Conservation (phyloP, 37 sponge, comb jelly and placozoan genomes). For the Cliona cf. orientalis region DNA sequence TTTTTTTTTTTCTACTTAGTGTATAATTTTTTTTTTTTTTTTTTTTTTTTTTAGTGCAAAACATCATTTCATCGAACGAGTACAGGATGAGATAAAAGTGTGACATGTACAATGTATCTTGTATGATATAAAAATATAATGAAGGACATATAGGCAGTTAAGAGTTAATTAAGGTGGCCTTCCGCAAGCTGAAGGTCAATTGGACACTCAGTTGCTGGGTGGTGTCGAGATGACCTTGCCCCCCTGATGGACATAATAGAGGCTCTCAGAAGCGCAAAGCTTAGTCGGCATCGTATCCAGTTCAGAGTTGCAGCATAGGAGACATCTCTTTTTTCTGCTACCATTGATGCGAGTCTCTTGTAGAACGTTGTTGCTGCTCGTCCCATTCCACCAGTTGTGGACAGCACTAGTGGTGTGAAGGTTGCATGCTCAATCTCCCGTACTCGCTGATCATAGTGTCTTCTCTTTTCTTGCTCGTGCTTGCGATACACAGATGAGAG, state of each 20-base stretch:
- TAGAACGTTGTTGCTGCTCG: conserved; percentile 38
- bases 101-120: too few relatives aligned
- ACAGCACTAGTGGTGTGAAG: conserved; percentile 42
- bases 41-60: too few relatives aligned
- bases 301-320: conserved; percentile 9
- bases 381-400: conserved; percentile 66
- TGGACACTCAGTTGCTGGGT: too few relatives aligned
- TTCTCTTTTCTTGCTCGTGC: conserved; percentile 34
- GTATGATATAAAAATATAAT: too few relatives aligned
- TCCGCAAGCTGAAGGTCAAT: too few relatives aligned
- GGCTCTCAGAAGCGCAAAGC: conserved; percentile 37
- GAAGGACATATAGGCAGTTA: too few relatives aligned
- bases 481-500: conserved; percentile 13
- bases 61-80: too few relatives aligned
- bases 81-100: too few relatives aligned
- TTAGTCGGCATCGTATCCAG: conserved; percentile 42
- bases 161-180: too few relatives aligned
- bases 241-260: conserved; percentile 45
- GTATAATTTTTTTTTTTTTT: too few relatives aligned
- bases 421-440: conserved; percentile 40
- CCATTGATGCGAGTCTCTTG: conserved; percentile 24
- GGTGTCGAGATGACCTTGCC: conserved; percentile 15
- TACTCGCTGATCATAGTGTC: conserved; percentile 41
- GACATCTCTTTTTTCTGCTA: conserved; percentile 8
- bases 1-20: too few relatives aligned